Percentiles rank a stretch among this genome's conserved stretches.
These are phyloP conservation scores for Tenebrosternarchus preto DNA, from an alignment of 2,113 vertebrate genomes.

Conservation along the genomic window DNA sequence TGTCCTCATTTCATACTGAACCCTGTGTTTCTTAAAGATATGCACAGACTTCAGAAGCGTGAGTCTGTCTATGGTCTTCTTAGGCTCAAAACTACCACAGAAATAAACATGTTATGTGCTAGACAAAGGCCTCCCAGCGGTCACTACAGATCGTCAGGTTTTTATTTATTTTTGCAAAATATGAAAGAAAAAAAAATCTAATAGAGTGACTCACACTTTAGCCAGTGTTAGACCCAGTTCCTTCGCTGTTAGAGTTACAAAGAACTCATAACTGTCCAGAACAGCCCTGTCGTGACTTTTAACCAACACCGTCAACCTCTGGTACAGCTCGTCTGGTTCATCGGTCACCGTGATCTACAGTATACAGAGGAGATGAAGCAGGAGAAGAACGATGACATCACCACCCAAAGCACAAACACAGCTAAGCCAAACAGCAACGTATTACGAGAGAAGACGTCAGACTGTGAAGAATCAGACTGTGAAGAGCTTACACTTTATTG, in stretches of 20 bases:
- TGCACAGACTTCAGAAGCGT: slow-evolving; percentile 94
- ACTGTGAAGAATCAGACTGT: neutral
- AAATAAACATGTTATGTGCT: neutral
- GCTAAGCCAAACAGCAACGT: neutral
- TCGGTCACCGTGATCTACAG: slow-evolving; percentile 84
- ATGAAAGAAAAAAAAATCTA: neutral
- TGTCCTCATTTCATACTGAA: slow-evolving; percentile 98
- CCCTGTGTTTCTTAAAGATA: slow-evolving; percentile 97
- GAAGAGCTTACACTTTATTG: too few relatives aligned
- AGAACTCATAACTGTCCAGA: slow-evolving; percentile 94
- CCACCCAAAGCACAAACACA: neutral
- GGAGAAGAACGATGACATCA: too few relatives aligned
- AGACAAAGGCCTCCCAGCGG: neutral
- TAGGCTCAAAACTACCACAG: slow-evolving; percentile 77
- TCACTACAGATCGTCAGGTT: too few relatives aligned
- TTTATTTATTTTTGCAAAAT: too few relatives aligned
- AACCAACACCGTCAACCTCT: slow-evolving; percentile 84
- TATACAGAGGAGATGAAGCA: neutral
- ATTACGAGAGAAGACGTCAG: neutral
- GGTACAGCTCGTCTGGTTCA: slow-evolving; percentile 86
- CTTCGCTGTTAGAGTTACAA: slow-evolving; percentile 85
- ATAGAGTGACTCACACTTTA: slow-evolving; percentile 88
- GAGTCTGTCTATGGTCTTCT: slow-evolving; percentile 81
- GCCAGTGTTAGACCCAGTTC: slow-evolving; percentile 85
- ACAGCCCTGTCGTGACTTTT: slow-evolving; percentile 91